Base-by-base conservation (phyloP, 1,140 invertebrate genomes). In the Saccostrea cuccullata region DNA sequence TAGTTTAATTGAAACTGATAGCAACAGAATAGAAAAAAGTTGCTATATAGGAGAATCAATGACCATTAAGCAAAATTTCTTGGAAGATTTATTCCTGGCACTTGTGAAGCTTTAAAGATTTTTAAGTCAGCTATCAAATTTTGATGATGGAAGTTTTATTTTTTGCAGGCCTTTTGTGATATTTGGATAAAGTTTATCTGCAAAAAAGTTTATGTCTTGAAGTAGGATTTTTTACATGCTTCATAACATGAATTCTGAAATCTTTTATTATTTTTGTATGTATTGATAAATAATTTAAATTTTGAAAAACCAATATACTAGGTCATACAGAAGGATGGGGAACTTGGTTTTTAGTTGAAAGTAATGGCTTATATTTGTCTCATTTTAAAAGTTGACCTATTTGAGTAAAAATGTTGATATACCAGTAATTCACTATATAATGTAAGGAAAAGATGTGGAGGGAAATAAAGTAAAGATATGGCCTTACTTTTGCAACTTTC, bases 1-100 rank as follows among this genome's bases (percentile, higher is more conserved):
- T 77, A 77, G 70, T 77, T 77, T 77, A 77, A 77, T 77, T 77
- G 70, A 77, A 77, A 77, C 70, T 30, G 70, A 77, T 77, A 77
- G 70, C 70, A 77, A 77, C 30, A 77, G 70, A 36, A 40, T 77
- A 77, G 47, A 47, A 47, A 47, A 77, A 36, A 77, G 70, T 77
- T 26, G 47, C 47, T 47, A 47, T 47, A 77, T 36, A 36, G 30
- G 15, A 77, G 70, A 30, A 30, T 77, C 70, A 36, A 77, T 77
- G 70, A 26, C 70, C 70, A 77, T 77, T 26, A 77, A 30, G 70
- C 70, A 30, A 77, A 77, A 77, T 77, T 77, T 77, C 70, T 26
- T 77, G 2, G 26, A 77, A 77, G 70, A 77, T 77, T 77, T 77
- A 77, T 77, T 77, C 70, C 3, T 4, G 15, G 26, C 30, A 30